A percentile compares a stretch with the other conserved stretches of the same genome.
Conservation (phyloP, 2,888 invertebrate genomes). For the Phlogophora meticulosa region DNA sequence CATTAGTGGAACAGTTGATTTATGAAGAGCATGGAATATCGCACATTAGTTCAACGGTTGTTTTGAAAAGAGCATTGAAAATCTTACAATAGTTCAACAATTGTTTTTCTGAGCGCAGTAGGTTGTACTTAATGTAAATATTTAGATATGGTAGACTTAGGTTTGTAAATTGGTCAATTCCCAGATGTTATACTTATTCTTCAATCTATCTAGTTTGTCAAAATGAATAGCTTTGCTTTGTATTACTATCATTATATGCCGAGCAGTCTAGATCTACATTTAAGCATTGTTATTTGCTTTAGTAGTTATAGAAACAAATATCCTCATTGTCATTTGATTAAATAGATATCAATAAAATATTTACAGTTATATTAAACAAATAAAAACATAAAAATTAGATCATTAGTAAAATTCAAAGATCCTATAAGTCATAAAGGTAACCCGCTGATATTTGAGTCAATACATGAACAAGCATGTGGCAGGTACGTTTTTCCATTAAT, state of each 20-base stretch:
- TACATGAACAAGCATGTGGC: neutral
- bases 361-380: slow-evolving; percentile 26
- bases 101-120: slow-evolving; percentile 69
- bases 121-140: slow-evolving; percentile 74
- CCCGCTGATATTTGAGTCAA: slow-evolving; percentile 9
- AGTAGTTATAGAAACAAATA: slow-evolving; percentile 76
- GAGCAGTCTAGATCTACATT: slow-evolving; percentile 76
- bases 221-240: slow-evolving; percentile 82
- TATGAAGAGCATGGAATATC: neutral
- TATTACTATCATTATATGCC: slow-evolving; percentile 72
- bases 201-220: slow-evolving; percentile 76
- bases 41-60: slow-evolving; percentile 1
- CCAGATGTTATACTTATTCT: slow-evolving; percentile 77
- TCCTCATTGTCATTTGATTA: slow-evolving; percentile 50
- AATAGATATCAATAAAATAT: slow-evolving; percentile 40
- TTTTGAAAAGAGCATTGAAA: slow-evolving; percentile 19
- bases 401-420: slow-evolving; percentile 31
- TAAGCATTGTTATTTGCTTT: slow-evolving; percentile 79
- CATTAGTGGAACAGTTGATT: neutral
- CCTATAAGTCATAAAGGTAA: slow-evolving; percentile 4
- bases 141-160: slow-evolving; percentile 78
- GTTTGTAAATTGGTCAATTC: slow-evolving; percentile 89
- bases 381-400: slow-evolving; percentile 26
- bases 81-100: slow-evolving; percentile 40
- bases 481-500: slow-evolving; percentile 20